Evolutionary conservation across 2,113 vertebrate species (phyloP), one percentile per base, ranked within the genome.

Genomic region (Megalops atlanticus): DNA sequence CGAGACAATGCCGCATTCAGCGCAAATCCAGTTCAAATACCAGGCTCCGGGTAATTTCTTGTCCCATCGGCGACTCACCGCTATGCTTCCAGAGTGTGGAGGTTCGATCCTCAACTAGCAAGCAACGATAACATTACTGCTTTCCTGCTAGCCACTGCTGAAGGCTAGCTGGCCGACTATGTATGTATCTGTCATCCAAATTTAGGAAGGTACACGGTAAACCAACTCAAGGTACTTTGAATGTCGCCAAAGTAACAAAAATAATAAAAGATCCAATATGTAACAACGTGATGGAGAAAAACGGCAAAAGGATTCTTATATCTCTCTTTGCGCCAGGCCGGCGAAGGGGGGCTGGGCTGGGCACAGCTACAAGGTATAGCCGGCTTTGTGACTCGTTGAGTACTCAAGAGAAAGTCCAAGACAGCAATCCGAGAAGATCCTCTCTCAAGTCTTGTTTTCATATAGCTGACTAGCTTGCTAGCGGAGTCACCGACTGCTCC

Each of bases 301-400:
- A 72, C 86, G 86, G 81, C 86, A 86, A 86, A 83, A 82, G 80
- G 73, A 40, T 85, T 82, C 86, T 86, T 86, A 83, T 84, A 79
- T 82, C 76, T 76, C 83, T 84, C 80, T 83, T 80, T 31, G 82
- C 85, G 84, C 74, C 86, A 87, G 88, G 88, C 87, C 82, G 86
- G 89, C 79, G 81, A 78, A 86, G 72, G 31, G 18, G 89, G 88
- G 90, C 87, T 83, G 89, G 88, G 90, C 87, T 83, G 43, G 80
- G 80, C 39, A 74, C 78, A 76, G 38, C 77, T 84, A 83, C 43
- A 82, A 58, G 86, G 82, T 80, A 39, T 85, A 84, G 81, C 88
- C 86, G 89, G 89, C 84, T 84, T 81, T 84, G 80, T 71, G 27
- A 38, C 43, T 76, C 71, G 73, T 49, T 72, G 15, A 31, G 71